Evolutionary conservation across 23 tunicate genomes (phyloP).

Genomic region (Aplidium turbinatum): DNA sequence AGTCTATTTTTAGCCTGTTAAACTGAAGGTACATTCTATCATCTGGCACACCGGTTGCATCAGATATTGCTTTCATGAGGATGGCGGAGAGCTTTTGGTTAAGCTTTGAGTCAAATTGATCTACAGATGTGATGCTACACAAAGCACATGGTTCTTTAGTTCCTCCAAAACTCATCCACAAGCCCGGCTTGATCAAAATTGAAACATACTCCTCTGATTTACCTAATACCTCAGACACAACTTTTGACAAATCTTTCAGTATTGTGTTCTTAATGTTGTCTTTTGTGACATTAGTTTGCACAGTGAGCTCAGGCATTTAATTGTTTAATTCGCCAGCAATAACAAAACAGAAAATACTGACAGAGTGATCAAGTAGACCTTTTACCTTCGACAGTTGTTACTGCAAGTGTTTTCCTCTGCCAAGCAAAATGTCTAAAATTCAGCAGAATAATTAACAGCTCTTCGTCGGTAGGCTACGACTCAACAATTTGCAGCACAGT

Average conservation of each 20-base stretch:
- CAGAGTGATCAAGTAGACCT: too few relatives aligned
- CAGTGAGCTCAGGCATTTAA: slow-evolving; percentile 51
- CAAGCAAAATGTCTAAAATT: too few relatives aligned
- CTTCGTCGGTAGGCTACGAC: too few relatives aligned
- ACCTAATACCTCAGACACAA: slow-evolving; percentile 16
- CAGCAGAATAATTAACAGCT: too few relatives aligned
- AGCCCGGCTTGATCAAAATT: slow-evolving; percentile 38
- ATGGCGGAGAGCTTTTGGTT: slow-evolving; percentile 21
- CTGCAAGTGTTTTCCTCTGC: too few relatives aligned
- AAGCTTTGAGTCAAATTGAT: slow-evolving; percentile 23
- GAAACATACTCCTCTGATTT: slow-evolving; percentile 54
- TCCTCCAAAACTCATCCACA: slow-evolving; percentile 74
- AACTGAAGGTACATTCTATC: slow-evolving; percentile 50
- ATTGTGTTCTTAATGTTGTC: slow-evolving; percentile 26
- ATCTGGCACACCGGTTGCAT: slow-evolving; percentile 38
- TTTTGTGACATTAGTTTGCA: slow-evolving; percentile 48
- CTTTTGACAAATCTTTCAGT: slow-evolving; percentile 26
- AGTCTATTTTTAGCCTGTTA: slow-evolving; percentile 10
- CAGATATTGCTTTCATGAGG: slow-evolving; percentile 22
- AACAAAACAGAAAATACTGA: too few relatives aligned
- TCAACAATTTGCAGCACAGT: too few relatives aligned
- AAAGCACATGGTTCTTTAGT: slow-evolving; percentile 66
- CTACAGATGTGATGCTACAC: slow-evolving; percentile 29
- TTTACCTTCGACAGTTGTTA: too few relatives aligned
- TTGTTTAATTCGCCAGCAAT: too few relatives aligned